These are phyloP conservation scores for Drepanosiphum platanoidis DNA, from an alignment of 2,888 invertebrate genomes.

Conservation along the genomic window DNA sequence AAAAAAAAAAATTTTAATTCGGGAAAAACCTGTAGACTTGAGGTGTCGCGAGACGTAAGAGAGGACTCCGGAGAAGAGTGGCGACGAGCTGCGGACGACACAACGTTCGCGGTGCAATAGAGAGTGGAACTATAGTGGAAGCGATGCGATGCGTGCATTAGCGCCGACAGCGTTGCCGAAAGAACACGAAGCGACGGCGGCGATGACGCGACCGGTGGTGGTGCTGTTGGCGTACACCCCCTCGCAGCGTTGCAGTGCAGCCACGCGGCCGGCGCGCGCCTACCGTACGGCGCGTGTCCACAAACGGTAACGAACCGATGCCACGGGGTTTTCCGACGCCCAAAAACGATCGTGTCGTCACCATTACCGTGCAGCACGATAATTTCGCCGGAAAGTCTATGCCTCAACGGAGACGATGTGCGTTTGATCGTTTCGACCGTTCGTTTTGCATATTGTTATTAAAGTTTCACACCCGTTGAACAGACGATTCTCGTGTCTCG, in stretches of 20 bases:
- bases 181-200: conserved; percentile 22
- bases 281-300: background rate
- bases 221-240: conserved; percentile 15
- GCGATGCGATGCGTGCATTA: conserved; percentile 17
- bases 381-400: no score
- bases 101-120: conserved; percentile 7
- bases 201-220: conserved; percentile 1
- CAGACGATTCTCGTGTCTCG: no score
- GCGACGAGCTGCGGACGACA: background rate
- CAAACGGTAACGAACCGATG: background rate
- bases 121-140: background rate
- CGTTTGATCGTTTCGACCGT: no score
- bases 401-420: no score
- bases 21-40: background rate
- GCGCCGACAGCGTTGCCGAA: conserved; percentile 51
- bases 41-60: background rate
- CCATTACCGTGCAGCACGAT: no score
- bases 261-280: background rate
- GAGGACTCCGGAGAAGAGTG: background rate
- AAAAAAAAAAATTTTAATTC: background rate
- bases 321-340: background rate
- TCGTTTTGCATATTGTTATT: no score
- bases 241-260: conserved; percentile 1
- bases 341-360: no score
- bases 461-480: no score